Evolutionary conservation across 2,888 invertebrate genomes (phyloP), one percentile per base, ranked within the genome.

Genomic region (Hemistola chrysoprasaria): DNA sequence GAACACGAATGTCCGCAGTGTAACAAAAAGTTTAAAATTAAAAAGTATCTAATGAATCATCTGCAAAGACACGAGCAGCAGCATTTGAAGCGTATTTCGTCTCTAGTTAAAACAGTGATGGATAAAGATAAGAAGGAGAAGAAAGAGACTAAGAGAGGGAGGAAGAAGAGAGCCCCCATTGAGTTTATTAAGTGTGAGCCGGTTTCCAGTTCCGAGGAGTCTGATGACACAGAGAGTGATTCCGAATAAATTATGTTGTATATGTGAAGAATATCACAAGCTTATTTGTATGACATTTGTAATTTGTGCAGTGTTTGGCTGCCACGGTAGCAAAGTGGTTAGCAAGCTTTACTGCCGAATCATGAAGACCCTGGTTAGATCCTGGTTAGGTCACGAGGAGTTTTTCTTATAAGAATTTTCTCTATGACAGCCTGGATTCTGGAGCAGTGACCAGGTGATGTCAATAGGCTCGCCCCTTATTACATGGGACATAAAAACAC

Each of bases 171-270:
- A 1, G 79, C 71, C 0, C 84, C 86, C 44, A 84, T 88, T 3
- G 86, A 86, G 62, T 87, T 88, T 11, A 85, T 88, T 0, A 88
- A 88, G 36, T 88, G 87, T 32, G 87, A 88, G 34, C 87, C 87
- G 0, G 76, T 85, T 0, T 77, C 82, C 0, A 83, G 80, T 38
- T 71, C 82, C 0, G 80, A 66, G 0, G 80, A 76, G 3, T 63
- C 66, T 0, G 76, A 75, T 1, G 36, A 30, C 9, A 30, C 16
- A 3, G 73, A 59, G 8, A 41, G 43, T 2, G 62, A 64, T 8
- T 62, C 61, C 0, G 63, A 64, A 35, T 64, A 33, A 53, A 16
- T 30, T 29, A 3, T n/a, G n/a, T n/a, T n/a, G n/a, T n/a, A n/a
- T n/a, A n/a, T n/a, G n/a, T n/a, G n/a, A n/a, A n/a, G n/a, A n/a